Evolutionary conservation across 2,888 invertebrate species (phyloP).

Genomic region (Meandrusa payeni): DNA sequence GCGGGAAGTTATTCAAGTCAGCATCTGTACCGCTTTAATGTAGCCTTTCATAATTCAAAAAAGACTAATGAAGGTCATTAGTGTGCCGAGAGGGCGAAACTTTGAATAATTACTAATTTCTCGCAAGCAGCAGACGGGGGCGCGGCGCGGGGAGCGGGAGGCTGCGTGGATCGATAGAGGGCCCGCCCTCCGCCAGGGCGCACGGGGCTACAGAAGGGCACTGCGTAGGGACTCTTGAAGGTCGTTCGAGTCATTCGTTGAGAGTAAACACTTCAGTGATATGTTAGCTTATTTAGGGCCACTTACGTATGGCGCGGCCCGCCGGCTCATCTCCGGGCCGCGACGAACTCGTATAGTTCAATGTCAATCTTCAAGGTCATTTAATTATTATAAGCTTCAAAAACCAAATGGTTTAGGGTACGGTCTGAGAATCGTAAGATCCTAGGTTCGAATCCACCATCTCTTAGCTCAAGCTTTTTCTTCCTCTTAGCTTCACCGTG

Average conservation of each 20-base stretch:
- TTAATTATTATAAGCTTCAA: too few relatives aligned
- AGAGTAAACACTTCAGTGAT: constrained; percentile 2
- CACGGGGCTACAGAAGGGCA: not conserved
- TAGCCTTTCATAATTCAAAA: not conserved
- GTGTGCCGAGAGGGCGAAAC: not conserved
- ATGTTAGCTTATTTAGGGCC: too few relatives aligned
- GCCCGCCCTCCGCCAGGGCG: constrained; percentile 1
- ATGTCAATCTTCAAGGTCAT: too few relatives aligned
- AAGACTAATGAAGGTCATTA: constrained; percentile 1
- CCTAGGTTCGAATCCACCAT: too few relatives aligned
- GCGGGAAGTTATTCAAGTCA: not conserved
- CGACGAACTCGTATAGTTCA: too few relatives aligned
- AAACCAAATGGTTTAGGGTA: too few relatives aligned
- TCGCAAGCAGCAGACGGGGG: not conserved
- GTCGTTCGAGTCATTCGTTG: constrained; percentile 8
- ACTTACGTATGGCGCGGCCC: too few relatives aligned
- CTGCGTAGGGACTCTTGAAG: constrained; percentile 7
- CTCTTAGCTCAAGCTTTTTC: too few relatives aligned
- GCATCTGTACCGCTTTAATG: not conserved
- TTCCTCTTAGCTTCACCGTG: too few relatives aligned
- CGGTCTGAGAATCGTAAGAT: too few relatives aligned
- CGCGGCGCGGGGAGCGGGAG: not conserved
- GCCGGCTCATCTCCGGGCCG: too few relatives aligned
- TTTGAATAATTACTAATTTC: constrained; percentile 22
- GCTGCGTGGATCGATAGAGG: constrained; percentile 21